Conservation (phyloP, 2,888 invertebrate genomes). For the Xylota sylvarum region DNA sequence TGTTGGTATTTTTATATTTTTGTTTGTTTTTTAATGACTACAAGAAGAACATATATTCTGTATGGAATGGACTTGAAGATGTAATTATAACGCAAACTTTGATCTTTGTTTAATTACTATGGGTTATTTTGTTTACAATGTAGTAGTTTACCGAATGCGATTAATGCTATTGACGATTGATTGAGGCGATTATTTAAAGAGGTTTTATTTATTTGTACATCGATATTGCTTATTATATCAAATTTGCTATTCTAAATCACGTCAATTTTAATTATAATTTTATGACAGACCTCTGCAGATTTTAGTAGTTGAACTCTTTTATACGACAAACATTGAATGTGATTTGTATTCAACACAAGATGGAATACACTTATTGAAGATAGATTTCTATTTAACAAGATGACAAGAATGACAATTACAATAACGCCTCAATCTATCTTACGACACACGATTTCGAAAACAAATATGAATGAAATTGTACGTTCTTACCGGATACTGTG, state of each 20-base stretch:
- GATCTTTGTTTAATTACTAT: background rate
- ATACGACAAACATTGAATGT: slow-evolving; percentile 17
- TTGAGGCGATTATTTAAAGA: slow-evolving; percentile 26
- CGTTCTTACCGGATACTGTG: background rate
- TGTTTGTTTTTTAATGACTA: slow-evolving; percentile 16
- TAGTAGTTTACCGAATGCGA: slow-evolving; percentile 53
- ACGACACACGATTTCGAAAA: background rate
- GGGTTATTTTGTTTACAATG: background rate
- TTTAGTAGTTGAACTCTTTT: slow-evolving; percentile 15
- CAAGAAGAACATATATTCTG: slow-evolving; percentile 13
- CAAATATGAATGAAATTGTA: background rate
- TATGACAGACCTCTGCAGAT: background rate
- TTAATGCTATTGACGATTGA: background rate
- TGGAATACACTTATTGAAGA: slow-evolving; percentile 13
- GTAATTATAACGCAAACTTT: slow-evolving; percentile 13
- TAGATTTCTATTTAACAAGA: background rate
- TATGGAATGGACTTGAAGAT: slow-evolving; percentile 71
- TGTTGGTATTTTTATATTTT: slow-evolving; percentile 51
- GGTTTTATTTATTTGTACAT: slow-evolving; percentile 38
- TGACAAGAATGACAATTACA: slow-evolving; percentile 3
- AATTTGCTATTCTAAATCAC: slow-evolving; percentile 49
- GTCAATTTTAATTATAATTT: slow-evolving; percentile 21
- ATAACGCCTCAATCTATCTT: slow-evolving; percentile 18
- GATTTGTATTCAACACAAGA: slow-evolving; percentile 2
- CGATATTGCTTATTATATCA: slow-evolving; percentile 48